Base-by-base conservation (phyloP, 2,797 vertebrate genomes). In the Cyprinella venusta region DNA sequence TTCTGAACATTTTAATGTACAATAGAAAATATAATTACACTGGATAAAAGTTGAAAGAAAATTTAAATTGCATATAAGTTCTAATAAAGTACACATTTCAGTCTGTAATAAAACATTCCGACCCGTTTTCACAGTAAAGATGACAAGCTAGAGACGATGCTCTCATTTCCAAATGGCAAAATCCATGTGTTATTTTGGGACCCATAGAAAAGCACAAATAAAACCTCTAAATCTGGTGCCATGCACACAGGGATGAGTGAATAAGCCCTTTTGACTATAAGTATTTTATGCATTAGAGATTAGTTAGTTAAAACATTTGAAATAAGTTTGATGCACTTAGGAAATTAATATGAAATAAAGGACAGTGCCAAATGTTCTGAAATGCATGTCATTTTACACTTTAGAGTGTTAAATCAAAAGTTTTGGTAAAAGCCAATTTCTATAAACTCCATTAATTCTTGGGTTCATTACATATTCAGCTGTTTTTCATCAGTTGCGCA, bases 41-140 rank as follows among this genome's bases (percentile, higher is more conserved):
- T 56, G 48, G 45, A 83, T 61, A 70, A 69, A 76, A 13, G 9
- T 71, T 52, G 19, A 50, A 82, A 76, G 1, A 69, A 50, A 36
- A 40, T 38, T 42, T 59, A n/a, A 54, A 40, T 67, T 82, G 70
- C 45, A 82, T 75, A 78, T 38, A 71, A 63, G 52, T 77, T 83
- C 50, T 50, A 69, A 68, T 76, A 59, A 69, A 61, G 38, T 26
- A 64, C 75, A 71, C 82, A 61, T 26, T 71, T 70, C 67, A 64
- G 54, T 83, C 75, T 71, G 67, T 78, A 78, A 71, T 50, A 77
- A 82, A 76, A 63, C 75, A 78, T 71, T 64, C 40, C 42, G 50
- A 50, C 75, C 82, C 48, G 65, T 78, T 78, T 83, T 83, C 65
- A 78, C 82, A 83, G 75, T 78, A 70, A 45, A 71, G 40, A 50